These are phyloP conservation scores for Tachypleus tridentatus DNA, from an alignment of 1,140 invertebrate genomes.

Conservation along the genomic window DNA sequence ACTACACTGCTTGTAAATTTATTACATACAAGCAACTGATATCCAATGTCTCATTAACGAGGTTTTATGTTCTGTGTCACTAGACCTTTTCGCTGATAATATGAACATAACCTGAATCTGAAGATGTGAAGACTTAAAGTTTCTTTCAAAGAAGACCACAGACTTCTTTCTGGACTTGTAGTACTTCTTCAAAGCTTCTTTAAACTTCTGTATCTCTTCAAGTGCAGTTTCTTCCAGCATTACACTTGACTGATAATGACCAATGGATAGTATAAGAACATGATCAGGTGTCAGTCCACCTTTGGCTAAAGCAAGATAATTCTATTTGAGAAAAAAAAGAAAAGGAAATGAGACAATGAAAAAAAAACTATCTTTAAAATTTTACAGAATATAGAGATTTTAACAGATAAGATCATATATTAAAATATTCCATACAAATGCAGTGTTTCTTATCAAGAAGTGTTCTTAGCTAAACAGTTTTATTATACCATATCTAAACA, in stretches of 20 bases:
- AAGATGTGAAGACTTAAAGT: constrained; percentile 84
- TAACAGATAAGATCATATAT: too few species aligned
- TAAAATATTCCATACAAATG: too few species aligned
- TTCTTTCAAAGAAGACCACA: constrained; percentile 87
- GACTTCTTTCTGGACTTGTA: constrained; percentile 51
- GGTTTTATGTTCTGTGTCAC: too few species aligned
- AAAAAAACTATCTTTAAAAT: too few species aligned
- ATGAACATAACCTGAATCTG: constrained; percentile 62
- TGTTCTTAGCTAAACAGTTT: too few species aligned
- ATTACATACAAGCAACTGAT: too few species aligned
- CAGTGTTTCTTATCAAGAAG: too few species aligned
- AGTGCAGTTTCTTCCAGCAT: constrained; percentile 58
- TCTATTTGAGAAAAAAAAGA: constrained; percentile 27
- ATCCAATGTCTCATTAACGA: too few species aligned
- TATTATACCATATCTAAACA: too few species aligned
- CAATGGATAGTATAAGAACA: constrained; percentile 82
- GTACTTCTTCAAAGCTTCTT: constrained; percentile 60
- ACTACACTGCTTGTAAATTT: too few species aligned
- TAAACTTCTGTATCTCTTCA: constrained; percentile 68
- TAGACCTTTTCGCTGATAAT: too few species aligned
- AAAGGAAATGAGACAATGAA: constrained; percentile 7
- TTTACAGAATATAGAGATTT: too few species aligned
- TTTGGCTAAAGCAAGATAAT: constrained; percentile 86
- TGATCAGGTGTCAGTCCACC: constrained; percentile 71
- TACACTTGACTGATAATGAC: constrained; percentile 70